Base-by-base conservation (phyloP, 2,797 vertebrate species). In the Leucoraja ocellata region DNA sequence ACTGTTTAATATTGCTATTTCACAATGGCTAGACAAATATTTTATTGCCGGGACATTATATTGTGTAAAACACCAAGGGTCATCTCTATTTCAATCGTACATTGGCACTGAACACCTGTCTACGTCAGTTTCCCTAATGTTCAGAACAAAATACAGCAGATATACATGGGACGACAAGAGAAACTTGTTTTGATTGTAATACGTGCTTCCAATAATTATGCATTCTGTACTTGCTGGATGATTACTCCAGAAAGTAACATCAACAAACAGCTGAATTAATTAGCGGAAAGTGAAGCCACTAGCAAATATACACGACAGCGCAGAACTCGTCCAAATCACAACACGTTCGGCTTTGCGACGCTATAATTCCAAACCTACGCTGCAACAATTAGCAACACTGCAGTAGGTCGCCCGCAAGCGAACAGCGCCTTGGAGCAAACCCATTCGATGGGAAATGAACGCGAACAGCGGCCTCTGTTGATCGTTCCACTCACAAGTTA, bases 391-490 rank as follows among this genome's bases (percentile, higher is more conserved):
- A 92, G 90, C 18, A 92, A 92, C 90, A 74, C 90, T 76, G 90
- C 90, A 91, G 90, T 91, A 91, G 90, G 90, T 92, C 71, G 90
- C 54, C 25, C 13, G 90, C 90, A 74, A 92, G 25, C 39, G 90
- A 91, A 39, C 36, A 9, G 68, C 54, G 39, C 23, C 71, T 76
- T 54, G 46, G 90, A 92, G 71, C 74, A 54, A 92, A 32, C 39
- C n/a, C 90, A 92, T 76, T 76, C 58, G 11, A 92, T 28, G 25
- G 88, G 39, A 92, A 92, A 71, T 54, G 71, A 92, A 54, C 90
- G 90, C 73, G 90, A 92, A 92, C 90, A 92, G 90, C 90, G 90
- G 90, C 90, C 90, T 92, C 90, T 92, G 73, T 92, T 76, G 90
- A 92, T 92, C 39, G 71, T 54, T 92, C 36, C 39, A 73, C 90